Evolutionary conservation across 2,113 vertebrate species (phyloP), one percentile per base, ranked within the genome.

Genomic region (Melanocharis versteri): DNA sequence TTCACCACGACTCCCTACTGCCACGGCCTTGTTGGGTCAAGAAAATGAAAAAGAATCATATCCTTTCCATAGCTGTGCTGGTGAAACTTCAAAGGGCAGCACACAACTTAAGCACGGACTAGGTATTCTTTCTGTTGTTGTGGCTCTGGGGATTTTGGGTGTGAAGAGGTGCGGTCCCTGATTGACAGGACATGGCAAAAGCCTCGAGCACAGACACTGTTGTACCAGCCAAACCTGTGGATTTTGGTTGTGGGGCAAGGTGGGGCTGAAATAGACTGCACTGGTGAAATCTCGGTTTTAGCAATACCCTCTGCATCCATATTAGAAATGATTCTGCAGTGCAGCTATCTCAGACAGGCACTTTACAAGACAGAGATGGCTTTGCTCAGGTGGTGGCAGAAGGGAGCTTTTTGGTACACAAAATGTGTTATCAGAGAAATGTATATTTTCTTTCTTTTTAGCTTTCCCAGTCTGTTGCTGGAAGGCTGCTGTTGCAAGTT

Each of bases 161-260:
- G 93, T 91, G 89, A 89, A 56, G 56, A 94, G 94, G 83, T 82
- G 94, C 0, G 86, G 93, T 71, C 39, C 60, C 76, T 93, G 94
- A 87, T 33, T 96, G 93, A 83, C 68, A 77, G 82, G 23, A 39
- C 73, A 57, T 7, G 35, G 83, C 83, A 93, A 73, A 86, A 91
- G 56, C 90, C 68, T 90, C 0, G 0, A 81, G 88, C 68, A 47
- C 4, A 92, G 79, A 11, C 58, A 94, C 20, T 1, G 16, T 7
- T 75, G 65, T 47, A 89, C 76, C 83, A 92, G 93, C 91, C 83
- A 87, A 93, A 90, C 89, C 95, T 87, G 91, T 71, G 68, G 80
- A 73, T 93, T 90, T 83, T 90, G 62, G 60, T 62, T 90, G 42
- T 92, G 83, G 47, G 93, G 83, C 83, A 90, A 91, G 94, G 93